phyloP scores from a whole-genome alignment of 2,888 invertebrate species.

The Drosophila parthenogenetica region DNA sequence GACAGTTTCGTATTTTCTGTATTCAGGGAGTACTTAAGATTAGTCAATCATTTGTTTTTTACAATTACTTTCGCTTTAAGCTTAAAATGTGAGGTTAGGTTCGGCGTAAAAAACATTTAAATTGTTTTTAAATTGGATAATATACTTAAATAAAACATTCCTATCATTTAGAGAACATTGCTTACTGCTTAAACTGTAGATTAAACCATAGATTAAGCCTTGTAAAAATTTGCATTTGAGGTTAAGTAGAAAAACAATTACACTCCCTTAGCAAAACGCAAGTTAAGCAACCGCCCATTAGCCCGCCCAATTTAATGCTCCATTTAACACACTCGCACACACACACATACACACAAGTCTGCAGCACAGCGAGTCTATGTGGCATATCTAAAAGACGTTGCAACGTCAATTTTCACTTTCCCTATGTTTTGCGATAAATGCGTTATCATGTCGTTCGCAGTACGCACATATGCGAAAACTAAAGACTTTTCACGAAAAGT shows the following conservation, averaged over 20 bases:
- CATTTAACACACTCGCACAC: slow-evolving; percentile 35
- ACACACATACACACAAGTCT: background rate
- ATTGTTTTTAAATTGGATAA: too few relatives aligned
- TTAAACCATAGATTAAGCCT: background rate
- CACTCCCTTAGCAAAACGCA: background rate
- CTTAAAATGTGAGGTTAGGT: too few relatives aligned
- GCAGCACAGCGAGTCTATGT: too few relatives aligned
- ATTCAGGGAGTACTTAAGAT: too few relatives aligned
- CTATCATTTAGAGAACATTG: too few relatives aligned
- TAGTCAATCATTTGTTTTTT: too few relatives aligned
- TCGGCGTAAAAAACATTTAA: too few relatives aligned
- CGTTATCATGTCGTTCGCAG: slow-evolving; percentile 65
- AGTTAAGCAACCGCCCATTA: background rate
- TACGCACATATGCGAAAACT: slow-evolving; percentile 70
- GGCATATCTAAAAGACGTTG: slow-evolving; percentile 25
- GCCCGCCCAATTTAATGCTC: slow-evolving; percentile 37
- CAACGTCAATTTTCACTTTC: slow-evolving; percentile 71
- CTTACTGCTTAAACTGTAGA: background rate
- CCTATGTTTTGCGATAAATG: slow-evolving; percentile 74
- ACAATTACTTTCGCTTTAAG: too few relatives aligned
- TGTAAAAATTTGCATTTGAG: background rate
- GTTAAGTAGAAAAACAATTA: background rate
- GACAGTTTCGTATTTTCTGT: too few relatives aligned
- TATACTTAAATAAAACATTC: too few relatives aligned
- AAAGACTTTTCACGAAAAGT: slow-evolving; percentile 50